Percentiles rank a stretch among this genome's conserved stretches.
Conservation (phyloP, 2,888 invertebrate species). For the Cactoblastis cactorum region DNA sequence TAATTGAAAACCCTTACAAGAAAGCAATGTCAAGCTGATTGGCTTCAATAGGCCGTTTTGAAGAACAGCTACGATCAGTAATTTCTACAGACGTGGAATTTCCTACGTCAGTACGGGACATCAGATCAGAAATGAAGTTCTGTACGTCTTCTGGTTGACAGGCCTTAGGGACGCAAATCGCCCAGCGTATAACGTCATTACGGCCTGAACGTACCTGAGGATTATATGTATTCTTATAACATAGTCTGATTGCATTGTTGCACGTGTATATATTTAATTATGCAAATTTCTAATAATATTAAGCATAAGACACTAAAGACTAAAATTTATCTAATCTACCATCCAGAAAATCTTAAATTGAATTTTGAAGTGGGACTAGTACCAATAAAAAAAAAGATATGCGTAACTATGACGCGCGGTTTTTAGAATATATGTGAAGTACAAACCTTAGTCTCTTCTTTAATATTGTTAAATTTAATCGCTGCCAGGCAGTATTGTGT, state of each 20-base stretch:
- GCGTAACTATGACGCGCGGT: background rate
- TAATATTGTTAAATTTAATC: conserved; percentile 59
- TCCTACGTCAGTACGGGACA: conserved; percentile 55
- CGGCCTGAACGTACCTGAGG: conserved; percentile 60
- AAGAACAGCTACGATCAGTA: conserved; percentile 71
- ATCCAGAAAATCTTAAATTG: too few species aligned
- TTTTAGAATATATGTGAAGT: background rate
- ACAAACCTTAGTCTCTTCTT: conserved; percentile 51
- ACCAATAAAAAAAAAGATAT: too few species aligned
- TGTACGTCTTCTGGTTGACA: conserved; percentile 76
- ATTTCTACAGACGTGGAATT: conserved; percentile 65
- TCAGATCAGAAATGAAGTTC: conserved; percentile 64
- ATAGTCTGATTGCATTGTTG: too few species aligned
- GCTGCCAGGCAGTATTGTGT: conserved; percentile 85
- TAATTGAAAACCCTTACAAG: conserved; percentile 46
- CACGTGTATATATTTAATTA: too few species aligned
- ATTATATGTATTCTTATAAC: too few species aligned
- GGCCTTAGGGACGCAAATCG: conserved; percentile 81
- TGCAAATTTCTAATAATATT: too few species aligned
- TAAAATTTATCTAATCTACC: too few species aligned
- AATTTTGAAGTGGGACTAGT: too few species aligned
- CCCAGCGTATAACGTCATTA: conserved; percentile 79
- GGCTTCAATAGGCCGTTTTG: conserved; percentile 52
- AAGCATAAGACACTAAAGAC: too few species aligned
- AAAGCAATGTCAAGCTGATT: conserved; percentile 56